Evolutionary conservation across 1,140 invertebrate genomes (phyloP).

Genomic region (Lepidotrigona ventralis): DNA sequence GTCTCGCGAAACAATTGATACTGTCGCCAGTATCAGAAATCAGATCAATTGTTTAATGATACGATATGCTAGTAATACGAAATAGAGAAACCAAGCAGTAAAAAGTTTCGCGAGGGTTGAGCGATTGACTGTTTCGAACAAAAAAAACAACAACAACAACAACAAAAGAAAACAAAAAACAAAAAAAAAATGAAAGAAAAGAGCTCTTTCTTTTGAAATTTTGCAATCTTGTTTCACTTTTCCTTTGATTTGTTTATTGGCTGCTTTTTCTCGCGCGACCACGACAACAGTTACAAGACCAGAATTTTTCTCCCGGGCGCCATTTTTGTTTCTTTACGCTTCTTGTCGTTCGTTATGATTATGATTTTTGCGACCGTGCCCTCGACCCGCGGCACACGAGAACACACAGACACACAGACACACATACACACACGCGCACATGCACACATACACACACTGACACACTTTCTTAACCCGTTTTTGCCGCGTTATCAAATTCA

Average conservation of each 20-base stretch:
- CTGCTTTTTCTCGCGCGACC: conserved; percentile 29
- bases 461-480: conserved; percentile 24
- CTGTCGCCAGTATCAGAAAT: not conserved
- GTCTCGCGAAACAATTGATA: not conserved
- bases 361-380: conserved; percentile 61
- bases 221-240: conserved; percentile 34
- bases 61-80: no score
- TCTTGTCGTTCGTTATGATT: conserved; percentile 66
- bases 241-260: not conserved
- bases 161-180: not conserved
- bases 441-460: not conserved
- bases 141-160: not conserved
- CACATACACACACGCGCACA: conserved; percentile 5
- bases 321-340: conserved; percentile 70
- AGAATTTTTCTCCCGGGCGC: conserved; percentile 50
- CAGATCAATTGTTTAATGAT: not conserved
- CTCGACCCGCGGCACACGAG: conserved; percentile 22
- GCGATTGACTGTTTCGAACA: not conserved
- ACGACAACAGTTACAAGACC: conserved; percentile 32
- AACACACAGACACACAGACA: conserved; percentile 15
- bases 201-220: conserved; percentile 22
- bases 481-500: conserved; percentile 34
- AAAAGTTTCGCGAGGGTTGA: not conserved
- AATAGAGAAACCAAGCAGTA: not conserved
- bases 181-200: not conserved